Base-by-base conservation (phyloP, 2,797 vertebrate genomes). In the Macrochelys suwanniensis region DNA sequence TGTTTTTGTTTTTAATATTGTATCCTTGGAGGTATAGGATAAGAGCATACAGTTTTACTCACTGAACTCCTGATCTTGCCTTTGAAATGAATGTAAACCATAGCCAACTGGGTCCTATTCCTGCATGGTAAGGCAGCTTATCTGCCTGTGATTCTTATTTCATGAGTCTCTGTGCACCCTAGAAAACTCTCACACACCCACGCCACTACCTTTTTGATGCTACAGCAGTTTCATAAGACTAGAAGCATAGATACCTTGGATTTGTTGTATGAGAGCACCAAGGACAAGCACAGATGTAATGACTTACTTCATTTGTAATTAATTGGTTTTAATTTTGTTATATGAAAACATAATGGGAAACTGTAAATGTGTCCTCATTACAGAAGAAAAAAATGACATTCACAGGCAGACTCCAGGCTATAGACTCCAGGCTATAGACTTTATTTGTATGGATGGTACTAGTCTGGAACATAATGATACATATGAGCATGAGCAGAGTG, bases 41-140 rank as follows among this genome's bases (percentile, higher is more conserved):
- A 37, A 19, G 7, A 37, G 61, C 13, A 12, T 26, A 15, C 51
- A 54, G 23, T 80, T 54, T 80, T 80, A 80, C 19, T 25, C 21
- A 25, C 51, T 37, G 7, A 12, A 54, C 23, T 54, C 21, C 53
- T 80, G 51, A 26, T 25, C n/a, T 80, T 80, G 21, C 51, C 51
- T 33, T 37, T 37, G 19, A 53, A 53, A 80, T 37, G 5, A 53
- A 37, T 65, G 17, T n/a, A 33, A 65, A n/a, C 33, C 33, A 19
- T 19, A 16, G 33, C n/a, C 4, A 37, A 21, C 21, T 17, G 7
- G n/a, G 17, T n/a, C 5, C 1, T 2, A n/a, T 68, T 37, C 9
- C n/a, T 68, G 8, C 31, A 37, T 37, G 7, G 8, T 17, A 68
- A 68, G 4, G 37, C 5, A 37, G 15, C n/a, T 68, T 68, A 17